Evolutionary conservation across 2,113 vertebrate species (phyloP).

Genomic region (Prolemur simus): DNA sequence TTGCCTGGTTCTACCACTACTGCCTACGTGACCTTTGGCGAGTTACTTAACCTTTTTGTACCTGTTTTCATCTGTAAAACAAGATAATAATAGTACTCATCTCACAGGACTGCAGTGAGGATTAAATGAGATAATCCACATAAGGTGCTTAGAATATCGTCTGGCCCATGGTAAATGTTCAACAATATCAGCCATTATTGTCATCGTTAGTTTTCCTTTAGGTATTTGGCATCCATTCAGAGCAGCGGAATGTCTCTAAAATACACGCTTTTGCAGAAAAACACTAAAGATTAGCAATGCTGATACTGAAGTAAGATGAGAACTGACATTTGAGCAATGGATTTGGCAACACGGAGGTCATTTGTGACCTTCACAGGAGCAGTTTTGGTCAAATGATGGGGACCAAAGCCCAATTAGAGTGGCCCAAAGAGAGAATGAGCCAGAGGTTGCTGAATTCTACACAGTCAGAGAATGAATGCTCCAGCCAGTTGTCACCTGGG

Average conservation of each 20-base stretch:
- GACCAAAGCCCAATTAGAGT: neutral
- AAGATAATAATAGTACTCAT: neutral
- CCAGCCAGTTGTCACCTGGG: neutral
- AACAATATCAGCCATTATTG: neutral
- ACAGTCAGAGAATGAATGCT: neutral
- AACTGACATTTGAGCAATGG: neutral
- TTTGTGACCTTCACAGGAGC: neutral
- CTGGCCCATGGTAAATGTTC: conserved; percentile 10
- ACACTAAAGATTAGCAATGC: neutral
- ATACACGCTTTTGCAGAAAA: conserved; percentile 30
- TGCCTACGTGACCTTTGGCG: neutral
- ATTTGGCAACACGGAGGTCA: neutral
- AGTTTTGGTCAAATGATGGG: neutral
- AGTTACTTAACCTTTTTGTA: neutral
- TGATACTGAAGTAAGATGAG: neutral
- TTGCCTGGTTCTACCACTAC: neutral
- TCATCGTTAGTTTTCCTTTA: conserved; percentile 40
- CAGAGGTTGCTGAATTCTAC: neutral
- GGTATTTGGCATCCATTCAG: conserved; percentile 36
- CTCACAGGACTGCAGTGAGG: neutral
- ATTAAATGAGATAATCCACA: neutral
- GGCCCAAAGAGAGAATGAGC: neutral
- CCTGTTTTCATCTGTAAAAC: neutral
- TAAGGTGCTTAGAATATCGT: neutral
- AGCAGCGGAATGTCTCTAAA: neutral